phyloP scores from a whole-genome alignment of 2,113 vertebrate genomes.

The Gallinago undulata region DNA sequence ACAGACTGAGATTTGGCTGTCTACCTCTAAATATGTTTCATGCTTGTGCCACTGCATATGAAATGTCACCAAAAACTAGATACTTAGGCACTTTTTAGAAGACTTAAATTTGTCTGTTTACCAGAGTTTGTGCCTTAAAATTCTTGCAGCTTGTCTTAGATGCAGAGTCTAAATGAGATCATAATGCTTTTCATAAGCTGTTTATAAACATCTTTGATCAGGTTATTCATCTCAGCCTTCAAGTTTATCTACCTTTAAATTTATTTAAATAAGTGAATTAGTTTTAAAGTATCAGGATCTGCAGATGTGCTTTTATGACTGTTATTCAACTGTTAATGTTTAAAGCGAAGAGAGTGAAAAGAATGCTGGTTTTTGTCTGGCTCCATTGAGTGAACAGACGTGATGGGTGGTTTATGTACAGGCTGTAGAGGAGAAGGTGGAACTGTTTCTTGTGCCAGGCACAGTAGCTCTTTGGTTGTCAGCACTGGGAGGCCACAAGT shows the following conservation, averaged over 20 bases:
- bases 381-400: neutral
- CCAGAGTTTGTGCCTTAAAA: neutral
- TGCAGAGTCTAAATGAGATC: neutral
- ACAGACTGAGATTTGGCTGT: neutral
- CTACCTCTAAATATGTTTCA: neutral
- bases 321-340: neutral
- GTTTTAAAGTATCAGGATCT: neutral
- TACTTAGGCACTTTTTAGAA: neutral
- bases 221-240: neutral
- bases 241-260: neutral
- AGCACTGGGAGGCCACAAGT: neutral
- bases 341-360: neutral
- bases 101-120: neutral
- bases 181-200: neutral
- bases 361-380: neutral
- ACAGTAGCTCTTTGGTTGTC: neutral
- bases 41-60: neutral
- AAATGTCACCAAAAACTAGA: neutral
- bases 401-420: neutral
- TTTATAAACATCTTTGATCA: neutral
- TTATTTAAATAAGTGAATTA: neutral
- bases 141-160: neutral
- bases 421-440: neutral
- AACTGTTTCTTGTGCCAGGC: neutral
- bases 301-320: neutral